Percentiles rank a stretch among this genome's conserved stretches.
phyloP scores from a whole-genome alignment of 2,113 vertebrate genomes.

The Spermophilus dauricus region DNA sequence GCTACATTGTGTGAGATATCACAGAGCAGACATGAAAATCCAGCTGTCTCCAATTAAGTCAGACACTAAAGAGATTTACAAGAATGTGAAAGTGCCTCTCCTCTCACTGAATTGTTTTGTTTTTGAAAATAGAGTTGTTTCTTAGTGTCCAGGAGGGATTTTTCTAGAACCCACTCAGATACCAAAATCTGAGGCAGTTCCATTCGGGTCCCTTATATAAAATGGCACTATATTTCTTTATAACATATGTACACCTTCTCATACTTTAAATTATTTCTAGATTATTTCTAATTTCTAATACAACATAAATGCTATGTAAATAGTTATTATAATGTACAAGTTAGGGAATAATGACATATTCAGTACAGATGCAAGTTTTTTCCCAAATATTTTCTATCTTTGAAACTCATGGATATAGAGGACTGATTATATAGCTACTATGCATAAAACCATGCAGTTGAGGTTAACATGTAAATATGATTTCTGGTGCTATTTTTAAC shows the following conservation, averaged over 20 bases:
- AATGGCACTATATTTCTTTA: background rate
- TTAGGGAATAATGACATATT: background rate
- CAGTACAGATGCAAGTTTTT: background rate
- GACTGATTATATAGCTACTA: background rate
- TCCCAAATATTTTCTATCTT: background rate
- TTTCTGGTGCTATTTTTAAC: background rate
- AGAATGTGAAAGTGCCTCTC: background rate
- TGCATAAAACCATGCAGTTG: constrained; percentile 6
- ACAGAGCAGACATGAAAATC: background rate
- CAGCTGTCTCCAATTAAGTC: constrained; percentile 55
- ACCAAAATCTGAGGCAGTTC: background rate
- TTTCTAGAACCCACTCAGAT: background rate
- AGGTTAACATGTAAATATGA: background rate
- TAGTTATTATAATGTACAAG: background rate
- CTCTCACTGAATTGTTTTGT: constrained; percentile 12
- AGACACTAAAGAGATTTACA: background rate
- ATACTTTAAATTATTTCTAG: background rate
- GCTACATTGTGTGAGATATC: background rate
- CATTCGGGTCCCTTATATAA: background rate
- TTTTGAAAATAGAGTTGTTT: constrained; percentile 24
- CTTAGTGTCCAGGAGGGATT: background rate
- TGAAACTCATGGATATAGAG: background rate
- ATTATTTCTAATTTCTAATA: background rate
- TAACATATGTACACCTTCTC: background rate
- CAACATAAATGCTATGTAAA: background rate